Percentiles rank a stretch among this genome's conserved stretches.
These are phyloP conservation scores for Morbakka virulenta DNA, from an alignment of 30 jellyfish, hydroid and myxozoan species.

Conservation along the genomic window DNA sequence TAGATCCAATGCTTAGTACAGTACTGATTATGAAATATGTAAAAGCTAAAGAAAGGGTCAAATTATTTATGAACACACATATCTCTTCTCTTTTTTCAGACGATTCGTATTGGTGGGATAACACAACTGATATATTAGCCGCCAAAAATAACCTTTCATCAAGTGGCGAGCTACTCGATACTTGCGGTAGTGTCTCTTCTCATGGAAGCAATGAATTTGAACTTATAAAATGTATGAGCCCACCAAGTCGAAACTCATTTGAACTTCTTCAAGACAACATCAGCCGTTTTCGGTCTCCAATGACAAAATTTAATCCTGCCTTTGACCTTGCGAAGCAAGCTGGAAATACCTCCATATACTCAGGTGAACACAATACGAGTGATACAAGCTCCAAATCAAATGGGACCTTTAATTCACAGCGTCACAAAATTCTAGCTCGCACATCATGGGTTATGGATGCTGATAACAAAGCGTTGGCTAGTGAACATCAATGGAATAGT, in stretches of 20 bases:
- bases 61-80: too few species aligned
- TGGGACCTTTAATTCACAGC: background rate
- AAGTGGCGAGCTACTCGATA: constrained; percentile 28
- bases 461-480: background rate
- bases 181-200: background rate
- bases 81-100: too few species aligned
- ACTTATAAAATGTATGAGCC: background rate
- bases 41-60: too few species aligned
- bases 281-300: constrained; percentile 9
- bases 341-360: too few species aligned
- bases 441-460: background rate
- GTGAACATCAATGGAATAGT: too few species aligned
- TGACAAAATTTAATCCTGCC: background rate
- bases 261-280: constrained; percentile 30
- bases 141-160: constrained; percentile 56
- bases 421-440: constrained; percentile 12
- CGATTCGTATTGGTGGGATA: constrained; percentile 78
- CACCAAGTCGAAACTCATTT: constrained; percentile 38
- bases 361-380: background rate
- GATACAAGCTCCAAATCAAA: constrained; percentile 7
- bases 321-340: background rate
- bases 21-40: too few species aligned
- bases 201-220: background rate
- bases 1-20: too few species aligned
- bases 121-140: constrained; percentile 64